phyloP scores from a whole-genome alignment of 2,888 invertebrate species.

The Choreutis nemorana region DNA sequence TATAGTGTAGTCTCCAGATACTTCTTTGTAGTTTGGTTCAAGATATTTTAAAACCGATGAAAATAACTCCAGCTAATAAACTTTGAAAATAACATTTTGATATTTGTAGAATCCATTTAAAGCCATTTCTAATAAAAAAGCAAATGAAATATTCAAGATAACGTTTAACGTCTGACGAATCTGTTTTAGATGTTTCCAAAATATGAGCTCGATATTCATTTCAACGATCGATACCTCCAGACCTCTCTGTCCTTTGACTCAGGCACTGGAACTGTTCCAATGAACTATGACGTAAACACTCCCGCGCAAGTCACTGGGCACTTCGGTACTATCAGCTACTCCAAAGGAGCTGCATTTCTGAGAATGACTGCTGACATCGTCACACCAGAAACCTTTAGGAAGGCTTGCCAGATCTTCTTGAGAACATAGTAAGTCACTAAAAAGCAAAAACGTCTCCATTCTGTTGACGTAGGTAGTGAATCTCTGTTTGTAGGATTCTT shows the following conservation, averaged over 20 bases:
- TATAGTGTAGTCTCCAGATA: too few species aligned
- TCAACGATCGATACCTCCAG: conserved; percentile 75
- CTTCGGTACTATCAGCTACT: conserved; percentile 75
- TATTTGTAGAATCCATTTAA: too few species aligned
- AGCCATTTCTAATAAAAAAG: too few species aligned
- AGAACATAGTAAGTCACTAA: conserved; percentile 46
- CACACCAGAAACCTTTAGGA: conserved; percentile 30
- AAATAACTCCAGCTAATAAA: too few species aligned
- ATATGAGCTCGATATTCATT: conserved; percentile 75
- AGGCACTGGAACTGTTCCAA: conserved; percentile 49
- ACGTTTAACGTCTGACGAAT: too few species aligned
- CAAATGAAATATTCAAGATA: too few species aligned
- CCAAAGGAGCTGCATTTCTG: conserved; percentile 66
- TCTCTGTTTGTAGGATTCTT: too few species aligned
- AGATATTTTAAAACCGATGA: too few species aligned
- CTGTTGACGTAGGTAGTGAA: too few species aligned
- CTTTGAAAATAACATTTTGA: too few species aligned
- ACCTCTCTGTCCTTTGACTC: conserved; percentile 60
- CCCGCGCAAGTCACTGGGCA: conserved; percentile 69
- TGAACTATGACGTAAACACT: conserved; percentile 67
- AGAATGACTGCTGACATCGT: conserved; percentile 48
- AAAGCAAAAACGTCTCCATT: conserved; percentile 1
- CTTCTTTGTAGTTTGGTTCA: too few species aligned
- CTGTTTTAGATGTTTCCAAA: conserved; percentile 62
- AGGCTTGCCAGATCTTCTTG: conserved; percentile 42